Percentiles rank a stretch among this genome's conserved stretches.
Evolutionary conservation across 2,113 vertebrate species (phyloP).

Genomic region (Oryctolagus cuniculus): mOryCun1.1 NC_091436.1:51908001-51908500

Average conservation of each 20-base stretch:
- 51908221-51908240: not conserved
- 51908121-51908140: not conserved
- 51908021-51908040: not conserved
- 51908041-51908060: not conserved
- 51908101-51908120: not conserved
- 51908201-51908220: slow-evolving; percentile 7
- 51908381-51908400: not conserved
- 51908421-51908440: slow-evolving; percentile 38
- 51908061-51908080: not conserved
- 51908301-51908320: slow-evolving; percentile 41
- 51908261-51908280: slow-evolving; percentile 24
- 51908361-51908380: slow-evolving; percentile 49
- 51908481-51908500: slow-evolving; percentile 46
- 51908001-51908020: not conserved
- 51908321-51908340: slow-evolving; percentile 23
- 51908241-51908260: not conserved
- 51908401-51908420: not conserved
- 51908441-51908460: not conserved
- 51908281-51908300: slow-evolving; percentile 48
- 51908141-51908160: not conserved
- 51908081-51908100: not conserved
- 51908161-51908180: slow-evolving; percentile 51
- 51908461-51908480: slow-evolving; percentile 19
- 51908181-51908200: slow-evolving; percentile 17
- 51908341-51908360: slow-evolving; percentile 16